Percentiles rank a stretch among this genome's conserved stretches.
Evolutionary conservation across 2,888 invertebrate genomes (phyloP).

Genomic region (Ophion costatus): DNA sequence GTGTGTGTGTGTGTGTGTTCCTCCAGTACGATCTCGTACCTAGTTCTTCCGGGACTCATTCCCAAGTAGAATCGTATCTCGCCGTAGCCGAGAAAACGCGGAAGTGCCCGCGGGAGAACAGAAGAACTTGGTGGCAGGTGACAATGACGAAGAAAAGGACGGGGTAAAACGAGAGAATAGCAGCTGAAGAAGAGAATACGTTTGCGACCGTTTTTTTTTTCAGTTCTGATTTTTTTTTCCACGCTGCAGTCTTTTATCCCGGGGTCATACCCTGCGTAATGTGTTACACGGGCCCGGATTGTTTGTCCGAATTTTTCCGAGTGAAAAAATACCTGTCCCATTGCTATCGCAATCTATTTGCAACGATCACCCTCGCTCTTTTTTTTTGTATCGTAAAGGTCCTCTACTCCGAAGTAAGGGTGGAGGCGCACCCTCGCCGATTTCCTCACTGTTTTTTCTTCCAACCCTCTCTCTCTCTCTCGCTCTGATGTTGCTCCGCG

Average conservation of each 20-base stretch:
- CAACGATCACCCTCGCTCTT: background rate
- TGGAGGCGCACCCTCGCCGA: constrained; percentile 20
- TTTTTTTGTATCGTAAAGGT: background rate
- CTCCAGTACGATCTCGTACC: constrained; percentile 52
- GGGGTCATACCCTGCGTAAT: constrained; percentile 42
- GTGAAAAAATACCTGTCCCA: background rate
- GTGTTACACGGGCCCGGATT: constrained; percentile 13
- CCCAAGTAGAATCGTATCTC: constrained; percentile 37
- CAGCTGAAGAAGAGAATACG: constrained; percentile 62
- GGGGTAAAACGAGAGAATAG: constrained; percentile 50
- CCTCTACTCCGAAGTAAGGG: constrained; percentile 11
- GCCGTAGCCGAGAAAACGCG: constrained; percentile 62
- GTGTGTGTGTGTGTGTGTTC: constrained; percentile 22
- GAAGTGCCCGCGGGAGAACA: constrained; percentile 53
- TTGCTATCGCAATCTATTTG: background rate
- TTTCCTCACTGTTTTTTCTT: constrained; percentile 33
- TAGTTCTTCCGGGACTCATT: constrained; percentile 51
- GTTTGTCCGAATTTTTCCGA: constrained; percentile 26
- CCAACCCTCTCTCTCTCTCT: constrained; percentile 46
- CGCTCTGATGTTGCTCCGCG: constrained; percentile 20
- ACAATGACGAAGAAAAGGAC: constrained; percentile 64
- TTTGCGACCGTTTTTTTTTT: constrained; percentile 12
- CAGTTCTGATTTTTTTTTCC: constrained; percentile 42
- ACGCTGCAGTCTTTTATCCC: constrained; percentile 20
- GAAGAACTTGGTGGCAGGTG: constrained; percentile 60